Conservation (phyloP, 2,888 invertebrate species). For the Antitype chi region DNA sequence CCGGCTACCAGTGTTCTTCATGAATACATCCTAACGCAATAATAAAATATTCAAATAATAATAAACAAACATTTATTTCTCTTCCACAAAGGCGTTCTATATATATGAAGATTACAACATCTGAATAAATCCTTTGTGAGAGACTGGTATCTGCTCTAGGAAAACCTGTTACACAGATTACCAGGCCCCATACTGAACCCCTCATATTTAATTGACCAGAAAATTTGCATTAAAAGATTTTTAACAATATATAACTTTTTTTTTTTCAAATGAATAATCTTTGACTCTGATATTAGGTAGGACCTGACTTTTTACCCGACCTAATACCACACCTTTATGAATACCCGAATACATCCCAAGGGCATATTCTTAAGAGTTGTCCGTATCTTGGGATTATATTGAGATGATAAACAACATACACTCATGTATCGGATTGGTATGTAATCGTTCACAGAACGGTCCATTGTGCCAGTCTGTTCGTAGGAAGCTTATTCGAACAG, state of each 20-base stretch:
- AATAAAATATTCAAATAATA: background rate
- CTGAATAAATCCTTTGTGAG: too few relatives aligned
- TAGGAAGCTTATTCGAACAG: background rate
- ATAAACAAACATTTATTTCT: too few relatives aligned
- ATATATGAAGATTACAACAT: too few relatives aligned
- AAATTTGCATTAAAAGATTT: background rate
- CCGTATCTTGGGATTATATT: slow-evolving; percentile 40
- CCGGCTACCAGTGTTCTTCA: too few relatives aligned
- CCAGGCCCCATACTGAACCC: too few relatives aligned
- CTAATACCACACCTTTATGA: background rate
- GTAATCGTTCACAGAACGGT: slow-evolving; percentile 23
- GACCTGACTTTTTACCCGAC: background rate
- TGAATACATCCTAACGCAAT: too few relatives aligned
- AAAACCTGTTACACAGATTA: too few relatives aligned
- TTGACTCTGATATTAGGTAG: background rate
- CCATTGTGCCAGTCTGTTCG: slow-evolving; percentile 20
- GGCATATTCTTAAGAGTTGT: slow-evolving; percentile 19
- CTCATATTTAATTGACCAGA: background rate
- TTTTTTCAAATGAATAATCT: background rate
- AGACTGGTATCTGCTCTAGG: too few relatives aligned
- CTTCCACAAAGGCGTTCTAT: too few relatives aligned
- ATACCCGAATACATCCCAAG: slow-evolving; percentile 34
- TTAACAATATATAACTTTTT: background rate
- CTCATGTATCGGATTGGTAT: slow-evolving; percentile 1
- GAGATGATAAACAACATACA: slow-evolving; percentile 38